Percentiles rank a stretch among this genome's conserved stretches.
Evolutionary conservation across 2,797 vertebrate genomes (phyloP).

Genomic region (Macropodus opercularis): DNA sequence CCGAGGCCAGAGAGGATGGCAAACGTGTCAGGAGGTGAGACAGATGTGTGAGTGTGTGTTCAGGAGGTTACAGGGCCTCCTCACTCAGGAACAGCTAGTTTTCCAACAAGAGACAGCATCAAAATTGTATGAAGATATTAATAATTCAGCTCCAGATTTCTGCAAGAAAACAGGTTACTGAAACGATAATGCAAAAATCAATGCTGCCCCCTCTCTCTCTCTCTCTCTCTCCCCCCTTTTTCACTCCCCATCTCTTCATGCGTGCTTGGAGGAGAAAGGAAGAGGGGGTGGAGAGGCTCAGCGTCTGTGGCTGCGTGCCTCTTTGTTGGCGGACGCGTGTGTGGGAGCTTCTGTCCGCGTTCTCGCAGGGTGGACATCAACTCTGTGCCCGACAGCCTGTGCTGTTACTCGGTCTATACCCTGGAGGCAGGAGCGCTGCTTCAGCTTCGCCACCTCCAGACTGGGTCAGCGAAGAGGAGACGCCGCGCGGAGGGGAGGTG

Average conservation of each 20-base stretch:
- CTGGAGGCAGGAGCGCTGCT: constrained; percentile 48
- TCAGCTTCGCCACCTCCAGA: constrained; percentile 63
- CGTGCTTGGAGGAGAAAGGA: constrained; percentile 38
- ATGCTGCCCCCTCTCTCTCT: constrained; percentile 63
- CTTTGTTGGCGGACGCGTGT: constrained; percentile 62
- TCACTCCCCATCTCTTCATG: constrained; percentile 49
- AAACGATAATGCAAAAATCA: constrained; percentile 80
- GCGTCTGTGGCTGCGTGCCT: constrained; percentile 48
- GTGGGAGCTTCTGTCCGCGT: constrained; percentile 58
- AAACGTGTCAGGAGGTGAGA: constrained; percentile 56
- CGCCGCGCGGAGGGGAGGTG: constrained; percentile 57
- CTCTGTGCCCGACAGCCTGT: constrained; percentile 53
- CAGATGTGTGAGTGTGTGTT: constrained; percentile 41
- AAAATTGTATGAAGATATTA: constrained; percentile 85
- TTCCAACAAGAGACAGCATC: constrained; percentile 78
- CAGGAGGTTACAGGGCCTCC: constrained; percentile 51
- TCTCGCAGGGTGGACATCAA: constrained; percentile 64
- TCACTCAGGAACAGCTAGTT: constrained; percentile 76
- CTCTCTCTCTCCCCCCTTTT: constrained; percentile 23
- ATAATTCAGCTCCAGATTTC: constrained; percentile 83
- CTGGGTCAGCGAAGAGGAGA: constrained; percentile 64
- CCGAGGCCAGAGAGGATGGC: constrained; percentile 66
- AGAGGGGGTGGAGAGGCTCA: constrained; percentile 43
- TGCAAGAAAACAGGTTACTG: constrained; percentile 80
- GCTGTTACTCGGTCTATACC: constrained; percentile 62